These are phyloP conservation scores for Hemiscyllium ocellatum DNA, from an alignment of 2,113 vertebrate genomes.

Conservation along the genomic window DNA sequence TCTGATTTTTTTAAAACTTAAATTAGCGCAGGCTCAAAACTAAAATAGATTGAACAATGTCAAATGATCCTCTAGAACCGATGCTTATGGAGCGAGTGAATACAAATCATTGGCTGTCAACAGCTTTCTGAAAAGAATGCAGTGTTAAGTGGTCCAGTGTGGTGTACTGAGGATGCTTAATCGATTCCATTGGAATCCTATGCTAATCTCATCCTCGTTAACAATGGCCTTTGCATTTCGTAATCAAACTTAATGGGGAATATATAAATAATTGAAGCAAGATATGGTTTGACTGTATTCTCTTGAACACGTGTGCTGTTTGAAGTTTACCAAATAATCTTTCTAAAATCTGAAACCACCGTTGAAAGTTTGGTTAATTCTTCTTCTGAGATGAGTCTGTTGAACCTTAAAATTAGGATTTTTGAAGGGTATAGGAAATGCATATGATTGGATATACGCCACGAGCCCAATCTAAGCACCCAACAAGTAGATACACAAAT, in stretches of 20 bases:
- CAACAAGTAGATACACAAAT: neutral
- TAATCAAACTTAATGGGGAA: neutral
- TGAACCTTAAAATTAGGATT: neutral
- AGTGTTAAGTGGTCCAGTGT: slow-evolving; percentile 4
- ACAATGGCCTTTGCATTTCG: neutral
- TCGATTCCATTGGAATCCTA: neutral
- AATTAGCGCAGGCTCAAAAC: neutral
- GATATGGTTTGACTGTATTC: neutral
- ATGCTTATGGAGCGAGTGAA: neutral
- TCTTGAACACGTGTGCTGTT: neutral
- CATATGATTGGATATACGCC: neutral
- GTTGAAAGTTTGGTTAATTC: neutral
- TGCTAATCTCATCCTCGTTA: neutral
- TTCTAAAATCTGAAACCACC: neutral
- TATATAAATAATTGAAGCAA: neutral
- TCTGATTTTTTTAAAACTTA: slow-evolving; percentile 6
- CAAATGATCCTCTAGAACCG: neutral
- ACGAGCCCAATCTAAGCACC: neutral
- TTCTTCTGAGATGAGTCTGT: neutral
- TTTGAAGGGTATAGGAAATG: neutral
- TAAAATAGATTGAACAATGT: slow-evolving; percentile 8
- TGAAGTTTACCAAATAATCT: neutral
- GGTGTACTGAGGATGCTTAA: neutral
- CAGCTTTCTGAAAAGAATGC: slow-evolving; percentile 5
- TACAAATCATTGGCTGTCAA: neutral